A percentile compares a stretch with the other conserved stretches of the same genome.
phyloP scores from a whole-genome alignment of 2,888 invertebrate genomes.

The Epistrophe grossulariae region DNA sequence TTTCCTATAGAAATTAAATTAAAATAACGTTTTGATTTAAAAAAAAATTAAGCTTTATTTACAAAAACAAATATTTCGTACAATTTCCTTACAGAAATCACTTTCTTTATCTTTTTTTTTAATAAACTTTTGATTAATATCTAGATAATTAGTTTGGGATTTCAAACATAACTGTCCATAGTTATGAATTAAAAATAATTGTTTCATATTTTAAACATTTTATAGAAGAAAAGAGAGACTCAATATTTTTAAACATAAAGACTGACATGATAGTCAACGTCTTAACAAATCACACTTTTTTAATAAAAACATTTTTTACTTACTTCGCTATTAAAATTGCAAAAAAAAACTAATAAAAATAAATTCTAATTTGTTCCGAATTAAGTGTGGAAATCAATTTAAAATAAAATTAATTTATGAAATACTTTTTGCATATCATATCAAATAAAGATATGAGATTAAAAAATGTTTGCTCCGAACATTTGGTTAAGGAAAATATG shows the following conservation, averaged over 20 bases:
- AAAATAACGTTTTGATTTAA: no score
- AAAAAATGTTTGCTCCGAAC: background rate
- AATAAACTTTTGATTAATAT: conserved; percentile 8
- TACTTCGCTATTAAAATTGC: conserved; percentile 32
- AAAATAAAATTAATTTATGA: background rate
- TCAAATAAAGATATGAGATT: background rate
- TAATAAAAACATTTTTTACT: conserved; percentile 25
- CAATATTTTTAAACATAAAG: conserved; percentile 31
- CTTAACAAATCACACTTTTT: conserved; percentile 37
- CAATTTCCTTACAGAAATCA: conserved; percentile 28
- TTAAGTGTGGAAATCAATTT: background rate
- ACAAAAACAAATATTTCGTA: conserved; percentile 48
- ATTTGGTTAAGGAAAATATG: background rate
- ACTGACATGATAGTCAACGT: background rate
- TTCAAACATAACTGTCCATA: conserved; percentile 35
- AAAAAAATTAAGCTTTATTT: conserved; percentile 60
- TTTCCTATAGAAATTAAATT: no score
- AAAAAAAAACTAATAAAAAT: conserved; percentile 24
- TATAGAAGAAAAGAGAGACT: conserved; percentile 35
- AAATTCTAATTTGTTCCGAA: conserved; percentile 15
- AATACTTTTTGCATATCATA: background rate
- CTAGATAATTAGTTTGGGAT: conserved; percentile 28
- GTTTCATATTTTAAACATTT: conserved; percentile 5
- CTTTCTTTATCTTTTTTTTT: conserved; percentile 29
- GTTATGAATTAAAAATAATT: conserved; percentile 3